These are phyloP conservation scores for Thripadectes ignobilis DNA, from an alignment of 2,797 vertebrate genomes.

Conservation along the genomic window DNA sequence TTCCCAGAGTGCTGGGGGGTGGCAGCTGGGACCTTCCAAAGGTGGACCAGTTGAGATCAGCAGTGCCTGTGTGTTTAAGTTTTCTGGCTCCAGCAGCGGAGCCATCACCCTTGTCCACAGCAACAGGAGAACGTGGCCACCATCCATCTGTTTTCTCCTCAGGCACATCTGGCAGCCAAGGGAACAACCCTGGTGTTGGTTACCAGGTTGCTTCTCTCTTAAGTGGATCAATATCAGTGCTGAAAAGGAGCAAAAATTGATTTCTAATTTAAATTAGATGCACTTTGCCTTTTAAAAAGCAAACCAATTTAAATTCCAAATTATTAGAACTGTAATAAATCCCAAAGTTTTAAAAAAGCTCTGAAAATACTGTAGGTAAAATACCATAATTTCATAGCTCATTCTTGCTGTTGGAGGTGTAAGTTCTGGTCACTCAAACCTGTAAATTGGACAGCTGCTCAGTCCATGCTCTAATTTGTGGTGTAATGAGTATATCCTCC, in stretches of 20 bases:
- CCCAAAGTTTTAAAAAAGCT: background rate
- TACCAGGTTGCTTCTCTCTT: background rate
- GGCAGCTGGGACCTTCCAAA: background rate
- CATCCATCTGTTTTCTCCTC: background rate
- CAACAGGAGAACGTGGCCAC: background rate
- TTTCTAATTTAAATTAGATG: background rate
- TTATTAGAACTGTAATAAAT: background rate
- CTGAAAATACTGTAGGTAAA: background rate
- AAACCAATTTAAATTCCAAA: background rate
- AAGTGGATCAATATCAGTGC: background rate
- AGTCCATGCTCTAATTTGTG: background rate
- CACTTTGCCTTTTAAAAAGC: background rate
- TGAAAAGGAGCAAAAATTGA: background rate
- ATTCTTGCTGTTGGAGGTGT: background rate
- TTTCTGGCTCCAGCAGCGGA: background rate
- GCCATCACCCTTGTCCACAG: background rate
- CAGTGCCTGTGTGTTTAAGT: background rate
- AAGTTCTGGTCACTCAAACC: background rate
- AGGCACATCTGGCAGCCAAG: background rate
- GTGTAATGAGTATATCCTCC: background rate
- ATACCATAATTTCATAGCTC: background rate
- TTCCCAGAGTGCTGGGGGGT: background rate
- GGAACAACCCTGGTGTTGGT: background rate
- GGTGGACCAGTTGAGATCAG: background rate
- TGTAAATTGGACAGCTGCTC: background rate